Conservation (phyloP, 2,797 vertebrate species). For the Glyptemys insculpta region DNA sequence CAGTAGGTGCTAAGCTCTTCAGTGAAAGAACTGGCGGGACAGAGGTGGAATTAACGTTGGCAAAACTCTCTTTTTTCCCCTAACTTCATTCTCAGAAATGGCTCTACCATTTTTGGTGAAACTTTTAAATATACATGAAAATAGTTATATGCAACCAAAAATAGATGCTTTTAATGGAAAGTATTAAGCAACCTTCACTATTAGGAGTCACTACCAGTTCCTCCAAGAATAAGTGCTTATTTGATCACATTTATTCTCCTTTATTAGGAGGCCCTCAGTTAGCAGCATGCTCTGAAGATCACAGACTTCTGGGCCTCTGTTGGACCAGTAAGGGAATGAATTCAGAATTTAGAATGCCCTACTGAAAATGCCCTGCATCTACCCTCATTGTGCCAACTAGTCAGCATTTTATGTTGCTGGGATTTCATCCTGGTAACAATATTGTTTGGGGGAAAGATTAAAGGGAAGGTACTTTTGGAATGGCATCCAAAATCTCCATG, state of each 20-base stretch:
- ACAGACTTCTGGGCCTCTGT: background rate
- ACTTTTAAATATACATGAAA: background rate
- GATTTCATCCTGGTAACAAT: rapidly evolving
- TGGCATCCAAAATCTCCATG: background rate
- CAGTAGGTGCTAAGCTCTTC: background rate
- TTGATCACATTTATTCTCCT: background rate
- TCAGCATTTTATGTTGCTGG: background rate
- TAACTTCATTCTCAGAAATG: background rate
- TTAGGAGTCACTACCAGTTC: background rate
- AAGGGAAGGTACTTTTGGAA: background rate
- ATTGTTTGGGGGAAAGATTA: rapidly evolving
- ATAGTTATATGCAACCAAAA: background rate
- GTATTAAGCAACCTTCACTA: background rate
- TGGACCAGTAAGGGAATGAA: background rate
- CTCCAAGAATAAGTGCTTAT: background rate
- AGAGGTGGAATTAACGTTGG: background rate
- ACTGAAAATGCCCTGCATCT: background rate
- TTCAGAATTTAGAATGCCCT: background rate
- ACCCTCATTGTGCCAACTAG: background rate
- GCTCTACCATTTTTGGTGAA: background rate
- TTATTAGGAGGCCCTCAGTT: background rate
- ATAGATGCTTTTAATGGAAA: background rate
- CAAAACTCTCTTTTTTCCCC: background rate
- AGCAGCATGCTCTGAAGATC: background rate
- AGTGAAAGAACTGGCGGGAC: no score